These are phyloP conservation scores for Acrossocheilus wenchowensis DNA, from an alignment of 2,797 vertebrate genomes.

Conservation along the genomic window DNA sequence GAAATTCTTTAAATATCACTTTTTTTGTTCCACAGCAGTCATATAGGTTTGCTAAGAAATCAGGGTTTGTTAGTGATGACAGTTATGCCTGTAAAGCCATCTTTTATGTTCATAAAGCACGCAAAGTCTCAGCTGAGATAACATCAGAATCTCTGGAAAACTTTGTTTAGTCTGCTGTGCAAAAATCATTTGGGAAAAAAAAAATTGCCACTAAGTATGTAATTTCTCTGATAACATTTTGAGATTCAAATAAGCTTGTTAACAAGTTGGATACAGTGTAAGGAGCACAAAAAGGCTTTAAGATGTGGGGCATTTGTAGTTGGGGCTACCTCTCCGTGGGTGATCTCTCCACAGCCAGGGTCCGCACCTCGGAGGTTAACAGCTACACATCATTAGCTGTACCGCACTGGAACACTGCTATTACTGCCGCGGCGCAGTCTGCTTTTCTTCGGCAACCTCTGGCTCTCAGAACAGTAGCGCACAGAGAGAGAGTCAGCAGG, in stretches of 20 bases:
- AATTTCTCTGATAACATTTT: constrained; percentile 18
- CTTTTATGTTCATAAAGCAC: constrained; percentile 46
- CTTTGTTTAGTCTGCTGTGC: constrained; percentile 51
- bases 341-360: constrained; percentile 48
- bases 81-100: neutral
- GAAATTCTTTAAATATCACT: neutral
- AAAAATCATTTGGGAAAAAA: constrained; percentile 26
- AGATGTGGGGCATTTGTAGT: constrained; percentile 16
- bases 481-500: constrained; percentile 21
- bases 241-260: constrained; percentile 13
- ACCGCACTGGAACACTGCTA: constrained; percentile 57
- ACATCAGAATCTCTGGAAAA: constrained; percentile 51
- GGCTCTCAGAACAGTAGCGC: constrained; percentile 41
- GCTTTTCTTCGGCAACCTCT: constrained; percentile 55
- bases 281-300: constrained; percentile 2
- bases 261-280: constrained; percentile 25
- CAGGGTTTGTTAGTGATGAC: neutral
- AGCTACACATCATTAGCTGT: constrained; percentile 62
- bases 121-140: constrained; percentile 59
- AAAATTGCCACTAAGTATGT: neutral
- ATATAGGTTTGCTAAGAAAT: neutral
- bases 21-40: neutral
- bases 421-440: constrained; percentile 54
- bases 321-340: constrained; percentile 47
- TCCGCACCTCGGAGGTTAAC: constrained; percentile 58